Base-by-base conservation (phyloP, 1,140 invertebrate genomes). In the Drosophila eugracilis region DNA sequence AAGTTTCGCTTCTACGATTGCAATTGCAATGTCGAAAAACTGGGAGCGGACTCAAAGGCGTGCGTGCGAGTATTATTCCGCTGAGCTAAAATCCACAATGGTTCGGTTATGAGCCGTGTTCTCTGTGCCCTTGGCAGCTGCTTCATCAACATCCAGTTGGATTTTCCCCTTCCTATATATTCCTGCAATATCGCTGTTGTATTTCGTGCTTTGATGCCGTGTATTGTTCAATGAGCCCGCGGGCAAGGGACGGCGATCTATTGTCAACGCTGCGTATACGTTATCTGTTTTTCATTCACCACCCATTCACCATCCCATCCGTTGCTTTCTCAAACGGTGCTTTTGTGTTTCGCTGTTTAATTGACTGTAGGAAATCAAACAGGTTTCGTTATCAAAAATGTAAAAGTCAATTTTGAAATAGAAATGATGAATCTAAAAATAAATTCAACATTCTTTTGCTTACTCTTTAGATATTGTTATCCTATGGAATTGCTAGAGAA, bases 271-370 rank as follows among this genome's bases (percentile, higher is more conserved):
- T 53, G 59, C 77, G 62, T 74, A 77, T 77, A 36, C 67, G 60
- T 48, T 85, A 69, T 73, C 45, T 57, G 62, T 42, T 81, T 74
- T 74, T 80, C n/a, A 75, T 81, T 86, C 58, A 69, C 73, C 55
- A 48, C n/a, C n/a, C n/a, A n/a, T n/a, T n/a, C n/a, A n/a, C 53
- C 62, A 32, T 12, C 10, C 30, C 58, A 28, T 24, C 44, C 45
- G 32, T 42, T 78, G 57, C 19, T 17, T 26, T 34, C 2, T 10
- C 5, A 1, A 60, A 37, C 17, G 22, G 22, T 24, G 41, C 49
- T 24, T 37, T 48, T 47, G 57, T 21, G 55, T 15, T 39, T 1
- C 4, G 4, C 7, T 10, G 10, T n/a, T 66, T 44, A 34, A 50
- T 42, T 67, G 44, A 47, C 15, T 49, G 28, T 34, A 7, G 17